Conservation (phyloP, 2,113 vertebrate species). For the Malurus alboscapulatus region DNA sequence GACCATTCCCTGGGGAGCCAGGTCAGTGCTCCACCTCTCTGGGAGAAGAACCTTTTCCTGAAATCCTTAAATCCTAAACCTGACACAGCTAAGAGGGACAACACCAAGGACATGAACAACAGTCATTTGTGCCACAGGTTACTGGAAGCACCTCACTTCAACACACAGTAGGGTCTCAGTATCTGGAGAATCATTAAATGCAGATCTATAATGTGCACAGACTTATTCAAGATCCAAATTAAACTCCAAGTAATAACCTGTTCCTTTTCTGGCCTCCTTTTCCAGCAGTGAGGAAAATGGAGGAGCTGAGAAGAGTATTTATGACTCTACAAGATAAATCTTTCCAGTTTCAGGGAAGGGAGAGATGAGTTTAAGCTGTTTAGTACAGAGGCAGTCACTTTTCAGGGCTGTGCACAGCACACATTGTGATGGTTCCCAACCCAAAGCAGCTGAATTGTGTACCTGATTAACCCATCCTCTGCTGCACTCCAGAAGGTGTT, state of each 20-base stretch:
- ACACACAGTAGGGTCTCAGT: background rate
- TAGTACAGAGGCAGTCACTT: background rate
- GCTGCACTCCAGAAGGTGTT: slow-evolving; percentile 99
- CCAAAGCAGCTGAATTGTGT: background rate
- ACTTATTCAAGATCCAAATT: background rate
- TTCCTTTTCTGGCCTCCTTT: background rate
- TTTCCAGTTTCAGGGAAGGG: background rate
- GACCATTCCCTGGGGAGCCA: background rate
- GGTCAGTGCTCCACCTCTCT: background rate
- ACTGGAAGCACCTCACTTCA: background rate
- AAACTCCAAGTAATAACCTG: background rate
- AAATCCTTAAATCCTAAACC: background rate
- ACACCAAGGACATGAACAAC: background rate
- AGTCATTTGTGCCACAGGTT: background rate
- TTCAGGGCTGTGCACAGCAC: background rate
- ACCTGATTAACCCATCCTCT: slow-evolving; percentile 95
- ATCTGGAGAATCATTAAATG: background rate
- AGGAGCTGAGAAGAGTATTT: background rate
- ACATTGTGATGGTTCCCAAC: background rate
- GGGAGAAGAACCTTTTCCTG: background rate
- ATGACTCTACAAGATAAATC: background rate
- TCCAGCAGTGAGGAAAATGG: background rate
- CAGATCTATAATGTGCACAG: background rate
- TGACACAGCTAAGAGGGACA: background rate
- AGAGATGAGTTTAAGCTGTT: background rate